Base-by-base conservation (phyloP, 2,113 vertebrate species). In the Pyrgilauda ruficollis region DNA sequence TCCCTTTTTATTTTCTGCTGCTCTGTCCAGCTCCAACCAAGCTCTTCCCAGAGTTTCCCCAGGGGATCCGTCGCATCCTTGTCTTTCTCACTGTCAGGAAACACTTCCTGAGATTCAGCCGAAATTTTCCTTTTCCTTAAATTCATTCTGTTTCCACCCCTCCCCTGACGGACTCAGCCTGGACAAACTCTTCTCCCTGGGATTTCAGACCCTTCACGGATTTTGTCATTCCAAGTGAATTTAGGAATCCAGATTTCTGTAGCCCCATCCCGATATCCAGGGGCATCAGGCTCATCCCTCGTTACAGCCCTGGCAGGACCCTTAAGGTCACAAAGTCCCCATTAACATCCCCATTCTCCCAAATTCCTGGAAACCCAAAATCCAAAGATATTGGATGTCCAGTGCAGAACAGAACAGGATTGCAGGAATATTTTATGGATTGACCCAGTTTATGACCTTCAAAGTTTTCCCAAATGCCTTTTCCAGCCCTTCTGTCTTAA, bases 111-210 rank as follows among this genome's bases (percentile, higher is more conserved):
- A 96, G 28, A 82, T 89, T 84, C 94, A 87, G 6, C 59, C 4
- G 7, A 67, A 75, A 44, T 93, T 92, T 96, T 94, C 95, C 94
- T 92, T 93, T 93, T 52, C 94, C 94, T 92, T 52, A 91, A 84
- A 90, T 89, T 96, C 86, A 78, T 93, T 69, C 73, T 10, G 2
- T 89, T 78, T 63, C 75, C 93, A 93, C 83, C 64, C 75, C 52
- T 53, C 81, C 59, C 73, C 72, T 27, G 90, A 15, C 75, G n/a
- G 67, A 27, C 41, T 82, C 67, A 26, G 33, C 83, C 83, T 63
- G 72, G 66, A 9, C 50, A 66, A 58, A 19, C 8, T 84, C 37
- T 75, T 30, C 17, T 61, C 39, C 33, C 35, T 49, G 15, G 2
- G 19, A 49, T 66, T n/a, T 77, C 30, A 30, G 77, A 44, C 3